Base-by-base conservation (phyloP, 2,888 invertebrate genomes). In the Lithophane ornitopus region DNA sequence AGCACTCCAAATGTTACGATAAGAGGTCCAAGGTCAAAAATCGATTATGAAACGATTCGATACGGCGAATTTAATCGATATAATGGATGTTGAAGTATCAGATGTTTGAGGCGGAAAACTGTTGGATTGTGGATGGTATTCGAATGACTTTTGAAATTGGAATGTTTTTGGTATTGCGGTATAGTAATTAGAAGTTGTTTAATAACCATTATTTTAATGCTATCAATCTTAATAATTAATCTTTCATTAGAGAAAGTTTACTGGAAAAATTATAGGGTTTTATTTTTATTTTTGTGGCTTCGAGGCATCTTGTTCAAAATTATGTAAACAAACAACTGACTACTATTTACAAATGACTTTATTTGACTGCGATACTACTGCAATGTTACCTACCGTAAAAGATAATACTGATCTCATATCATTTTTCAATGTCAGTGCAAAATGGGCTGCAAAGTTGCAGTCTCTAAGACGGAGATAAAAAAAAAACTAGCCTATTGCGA, bases 11-110 rank as follows among this genome's bases (percentile, higher is more conserved):
- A 79, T 69, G 44, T 70, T 70, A 84, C 76, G 84, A 84, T 86
- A 86, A 85, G 63, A 74, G 54, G 19, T n/a, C 39, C 86, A 86
- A 86, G 86, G 86, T 87, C 74, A 82, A 62, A 46, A 72, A 82
- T 81, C 66, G 72, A 79, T 87, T 87, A 81, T 76, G 81, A 86
- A 86, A 85, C 74, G 34, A 80, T 83, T 83, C 70, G 87, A 79
- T 81, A 70, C 62, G 74, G 76, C 49, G 63, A 70, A 68, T 74
- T 65, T 83, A 66, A 84, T 79, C 80, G 82, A 76, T 82, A 73
- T 44, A 70, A 68, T 76, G 34, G 61, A 65, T 66, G 44, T 46
- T 70, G n/a, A 68, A 52, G 41, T 59, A 41, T 49, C 75, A 75
- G 76, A 71, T 41, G 59, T 56, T 46, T 34, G 19, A 56, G 58